phyloP scores from a whole-genome alignment of 2,888 invertebrate genomes.

The Anoplius nigerrimus region DNA sequence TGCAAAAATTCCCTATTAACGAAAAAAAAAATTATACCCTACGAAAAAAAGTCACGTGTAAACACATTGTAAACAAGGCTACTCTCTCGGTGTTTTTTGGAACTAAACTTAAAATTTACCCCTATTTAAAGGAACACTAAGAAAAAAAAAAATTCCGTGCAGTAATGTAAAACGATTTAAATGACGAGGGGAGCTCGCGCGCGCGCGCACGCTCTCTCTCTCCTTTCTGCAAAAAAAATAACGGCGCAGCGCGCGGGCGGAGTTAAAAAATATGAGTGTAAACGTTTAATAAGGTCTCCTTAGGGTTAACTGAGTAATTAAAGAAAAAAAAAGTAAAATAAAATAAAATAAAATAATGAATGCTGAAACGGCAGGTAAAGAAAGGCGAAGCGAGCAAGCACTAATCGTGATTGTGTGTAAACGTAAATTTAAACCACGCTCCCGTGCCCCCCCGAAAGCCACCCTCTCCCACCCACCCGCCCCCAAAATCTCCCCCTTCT shows the following conservation, averaged over 20 bases:
- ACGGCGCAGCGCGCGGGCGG: slow-evolving; percentile 39
- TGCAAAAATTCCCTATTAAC: slow-evolving; percentile 68
- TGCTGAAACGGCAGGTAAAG: slow-evolving; percentile 44
- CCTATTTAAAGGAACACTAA: slow-evolving; percentile 68
- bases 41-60: slow-evolving; percentile 57
- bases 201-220: slow-evolving; percentile 29
- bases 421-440: slow-evolving; percentile 60
- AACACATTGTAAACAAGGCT: slow-evolving; percentile 68
- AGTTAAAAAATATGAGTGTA: slow-evolving; percentile 71
- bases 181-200: slow-evolving; percentile 21
- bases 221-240: slow-evolving; percentile 2
- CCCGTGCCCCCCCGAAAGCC: slow-evolving; percentile 42
- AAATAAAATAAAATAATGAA: too few species aligned
- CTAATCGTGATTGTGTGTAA: slow-evolving; percentile 72
- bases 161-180: slow-evolving; percentile 44
- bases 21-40: slow-evolving; percentile 58
- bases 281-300: slow-evolving; percentile 66
- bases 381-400: slow-evolving; percentile 58
- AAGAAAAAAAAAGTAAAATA: slow-evolving; percentile 47
- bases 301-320: too few species aligned
- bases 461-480: background rate
- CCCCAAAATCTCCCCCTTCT: background rate
- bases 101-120: slow-evolving; percentile 71
- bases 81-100: slow-evolving; percentile 74
- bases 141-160: slow-evolving; percentile 51